These are phyloP conservation scores for Masnerella sp. DNA, from an alignment of 2,888 invertebrate species.

Conservation along the genomic window DNA sequence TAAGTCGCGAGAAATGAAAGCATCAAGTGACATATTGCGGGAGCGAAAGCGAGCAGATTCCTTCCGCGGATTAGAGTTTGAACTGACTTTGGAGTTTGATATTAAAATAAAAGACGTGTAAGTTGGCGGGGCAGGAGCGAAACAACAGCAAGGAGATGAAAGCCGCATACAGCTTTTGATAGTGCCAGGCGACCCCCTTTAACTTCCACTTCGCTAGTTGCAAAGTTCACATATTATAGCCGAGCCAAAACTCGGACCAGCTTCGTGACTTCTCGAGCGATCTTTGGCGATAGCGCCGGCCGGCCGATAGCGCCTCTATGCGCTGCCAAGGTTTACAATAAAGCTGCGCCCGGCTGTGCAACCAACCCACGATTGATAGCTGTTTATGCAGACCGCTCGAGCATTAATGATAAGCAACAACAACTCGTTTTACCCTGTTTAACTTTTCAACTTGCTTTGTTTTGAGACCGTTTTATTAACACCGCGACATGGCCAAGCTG, in stretches of 20 bases:
- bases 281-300: conserved; percentile 36
- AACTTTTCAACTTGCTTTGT: conserved; percentile 17
- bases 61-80: conserved; percentile 47
- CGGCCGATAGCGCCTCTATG: conserved; percentile 21
- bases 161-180: conserved; percentile 49
- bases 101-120: conserved; percentile 55
- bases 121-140: conserved; percentile 6
- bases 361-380: conserved; percentile 29
- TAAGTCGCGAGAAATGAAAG: conserved; percentile 27
- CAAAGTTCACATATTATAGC: conserved; percentile 58
- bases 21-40: conserved; percentile 25
- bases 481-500: too few relatives aligned
- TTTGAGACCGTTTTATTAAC: neutral
- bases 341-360: conserved; percentile 5
- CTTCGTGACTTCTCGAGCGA: conserved; percentile 52
- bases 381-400: conserved; percentile 24
- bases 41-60: conserved; percentile 31
- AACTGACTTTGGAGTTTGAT: conserved; percentile 53
- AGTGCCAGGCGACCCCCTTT: conserved; percentile 43
- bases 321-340: conserved; percentile 30
- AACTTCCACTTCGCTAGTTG: conserved; percentile 56
- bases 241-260: conserved; percentile 54
- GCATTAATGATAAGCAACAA: conserved; percentile 41
- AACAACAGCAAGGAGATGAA: conserved; percentile 51
- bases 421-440: conserved; percentile 23